Percentiles rank a stretch among this genome's conserved stretches.
phyloP scores from a whole-genome alignment of 2,888 invertebrate species.

The Steinernema carpocapsae region DNA sequence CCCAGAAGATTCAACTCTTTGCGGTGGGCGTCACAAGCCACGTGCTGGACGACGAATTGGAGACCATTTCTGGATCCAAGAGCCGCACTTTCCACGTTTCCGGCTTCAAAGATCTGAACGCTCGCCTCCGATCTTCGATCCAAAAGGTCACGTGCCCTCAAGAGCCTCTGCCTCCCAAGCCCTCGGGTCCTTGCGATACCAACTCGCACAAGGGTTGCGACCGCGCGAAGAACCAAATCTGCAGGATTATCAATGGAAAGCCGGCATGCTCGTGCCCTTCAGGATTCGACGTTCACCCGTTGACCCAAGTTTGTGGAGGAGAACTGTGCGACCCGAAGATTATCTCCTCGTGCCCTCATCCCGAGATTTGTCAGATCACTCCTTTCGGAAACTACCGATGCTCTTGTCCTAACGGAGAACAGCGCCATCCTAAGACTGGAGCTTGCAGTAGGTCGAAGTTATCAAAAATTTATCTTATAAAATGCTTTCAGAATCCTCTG shows the following conservation, averaged over 20 bases:
- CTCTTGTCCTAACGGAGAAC: conserved; percentile 58
- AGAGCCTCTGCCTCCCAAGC: conserved; percentile 37
- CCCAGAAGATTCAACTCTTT: conserved; percentile 67
- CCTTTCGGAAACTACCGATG: conserved; percentile 66
- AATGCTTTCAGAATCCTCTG: conserved; percentile 31
- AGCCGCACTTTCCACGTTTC: conserved; percentile 58
- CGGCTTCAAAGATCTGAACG: conserved; percentile 65
- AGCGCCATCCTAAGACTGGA: conserved; percentile 54
- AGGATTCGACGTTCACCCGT: conserved; percentile 63
- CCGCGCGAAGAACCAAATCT: conserved; percentile 59
- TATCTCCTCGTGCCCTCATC: conserved; percentile 61
- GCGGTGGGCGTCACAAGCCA: conserved; percentile 69
- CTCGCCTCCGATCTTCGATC: conserved; percentile 59
- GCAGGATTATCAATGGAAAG: conserved; percentile 46
- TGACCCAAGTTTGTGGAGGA: conserved; percentile 62
- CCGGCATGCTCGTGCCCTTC: conserved; percentile 59
- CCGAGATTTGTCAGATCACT: conserved; percentile 65
- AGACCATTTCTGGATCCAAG: conserved; percentile 53
- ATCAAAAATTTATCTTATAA: neutral
- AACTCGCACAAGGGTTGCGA: conserved; percentile 59
- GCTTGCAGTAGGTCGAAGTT: conserved; percentile 50
- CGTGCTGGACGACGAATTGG: conserved; percentile 58
- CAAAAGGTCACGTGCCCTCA: conserved; percentile 63
- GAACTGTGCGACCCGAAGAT: conserved; percentile 64
- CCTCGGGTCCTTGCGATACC: conserved; percentile 56